Base-by-base conservation (phyloP, 2,888 invertebrate genomes). In the Chrysomela aeneicollis region DNA sequence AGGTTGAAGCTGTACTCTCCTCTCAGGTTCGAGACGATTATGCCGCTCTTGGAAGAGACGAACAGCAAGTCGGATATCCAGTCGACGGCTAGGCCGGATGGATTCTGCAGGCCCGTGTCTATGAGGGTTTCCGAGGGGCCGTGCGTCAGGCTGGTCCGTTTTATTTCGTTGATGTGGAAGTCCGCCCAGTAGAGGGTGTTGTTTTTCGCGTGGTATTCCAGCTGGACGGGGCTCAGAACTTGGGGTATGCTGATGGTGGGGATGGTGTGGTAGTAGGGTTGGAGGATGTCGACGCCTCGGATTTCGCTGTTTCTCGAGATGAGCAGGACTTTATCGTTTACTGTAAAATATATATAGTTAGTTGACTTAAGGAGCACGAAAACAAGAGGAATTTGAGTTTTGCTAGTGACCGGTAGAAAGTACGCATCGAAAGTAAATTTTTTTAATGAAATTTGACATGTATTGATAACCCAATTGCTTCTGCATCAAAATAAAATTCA, bases 141-240 rank as follows among this genome's bases (percentile, higher is more conserved):
- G 66, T 88, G 88, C 32, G 89, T 88, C 51, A 92, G 83, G 54
- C 87, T 87, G 1, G 90, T 88, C 19, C 87, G 84, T 78, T 90
- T 90, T 19, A 94, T 89, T 82, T 93, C 92, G 81, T 90, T 90
- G 55, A 89, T 86, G 77, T 90, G 89, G 8, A 87, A 85, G 80
- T 93, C 93, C 0, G 91, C 88, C 94, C 94, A 94, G 84, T 89
- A 94, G 62, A 94, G 83, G 59, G 87, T 86, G 71, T 87, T 87
- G 68, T 87, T 87, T 59, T 84, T 85, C 1, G 91, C 88, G 59
- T 89, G 85, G 77, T 88, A 90, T 76, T 92, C 92, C 63, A 95
- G 84, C 72, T 90, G 87, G 57, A 87, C 85, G 8, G 93, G 92
- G 70, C 88, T 86, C 68, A 90, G 84, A 9, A 92, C 89, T 82